Base-by-base conservation (phyloP, 1,140 invertebrate species). In the Campodea augens region DNA sequence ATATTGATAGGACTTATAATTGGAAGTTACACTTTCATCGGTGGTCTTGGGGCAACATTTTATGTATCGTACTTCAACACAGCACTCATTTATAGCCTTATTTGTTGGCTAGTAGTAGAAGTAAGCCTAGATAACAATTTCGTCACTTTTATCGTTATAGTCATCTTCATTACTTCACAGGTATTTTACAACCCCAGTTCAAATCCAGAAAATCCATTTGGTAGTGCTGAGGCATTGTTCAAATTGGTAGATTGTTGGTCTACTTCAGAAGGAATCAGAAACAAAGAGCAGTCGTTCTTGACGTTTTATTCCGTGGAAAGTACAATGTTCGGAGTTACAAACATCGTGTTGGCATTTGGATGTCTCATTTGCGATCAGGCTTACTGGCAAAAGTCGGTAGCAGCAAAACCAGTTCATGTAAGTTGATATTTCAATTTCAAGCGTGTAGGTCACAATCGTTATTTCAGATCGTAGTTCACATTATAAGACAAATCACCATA, bases 301-400 rank as follows among this genome's bases (percentile, higher is more conserved):
- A 32, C 27, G 7, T 32, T 32, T 15, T 32, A 32, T 15, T 32
- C 27, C 27, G 7, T 15, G 7, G 27, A 32, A 15, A 15, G 27
- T 10, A 32, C 15, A 10, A 7, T 32, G 27, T 32, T 32, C 15
- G 27, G 27, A 7, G 27, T 32, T 4, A 62, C 63, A 43, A 59
- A 56, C 38, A 51, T 60, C n/a, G 56, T 59, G 24, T 61, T 62
- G 18, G 63, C 64, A 47, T 66, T 66, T 51, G 62, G 61, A 5
- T 60, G 63, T 5, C 59, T 64, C 2, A 64, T 64, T 49, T 60
- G 65, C 10, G 63, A 66, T 51, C 64, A 66, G 52, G 58, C 60
- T 1, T 64, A 61, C 43, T 64, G 61, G 62, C 62, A 66, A 50
- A 57, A 56, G 42, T 54, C 53, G 19, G 60, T 62, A 10, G 59